Percentiles rank a stretch among this genome's conserved stretches.
Conservation (phyloP, 30 jellyfish, hydroid and myxozoan genomes). For the Haliclystus octoradiatus region DNA sequence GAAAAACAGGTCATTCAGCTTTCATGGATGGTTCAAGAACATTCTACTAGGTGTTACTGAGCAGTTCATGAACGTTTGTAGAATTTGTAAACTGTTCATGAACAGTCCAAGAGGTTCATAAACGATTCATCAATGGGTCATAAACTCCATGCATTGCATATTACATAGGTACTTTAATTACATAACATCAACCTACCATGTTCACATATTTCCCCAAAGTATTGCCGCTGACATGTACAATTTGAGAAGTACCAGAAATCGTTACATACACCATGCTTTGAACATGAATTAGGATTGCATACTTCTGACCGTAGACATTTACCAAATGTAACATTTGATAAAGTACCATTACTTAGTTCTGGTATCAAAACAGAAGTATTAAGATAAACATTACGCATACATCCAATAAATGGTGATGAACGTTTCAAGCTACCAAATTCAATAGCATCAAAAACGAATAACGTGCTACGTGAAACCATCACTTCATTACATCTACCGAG, state of each 20-base stretch:
- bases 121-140: too few relatives aligned
- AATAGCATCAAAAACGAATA: background rate
- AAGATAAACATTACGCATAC: constrained; percentile 26
- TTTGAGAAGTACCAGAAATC: constrained; percentile 23
- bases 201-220: constrained; percentile 24
- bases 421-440: background rate
- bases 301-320: constrained; percentile 18
- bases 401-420: constrained; percentile 28
- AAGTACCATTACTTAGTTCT: constrained; percentile 14
- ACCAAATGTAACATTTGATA: constrained; percentile 27
- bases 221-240: constrained; percentile 34
- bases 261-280: constrained; percentile 22
- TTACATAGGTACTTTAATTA: too few relatives aligned
- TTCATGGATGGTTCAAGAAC: too few relatives aligned
- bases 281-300: constrained; percentile 22
- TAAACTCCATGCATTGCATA: too few relatives aligned
- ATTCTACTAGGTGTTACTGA: too few relatives aligned
- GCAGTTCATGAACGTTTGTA: too few relatives aligned
- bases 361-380: background rate
- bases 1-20: too few relatives aligned
- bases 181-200: too few relatives aligned
- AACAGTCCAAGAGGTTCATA: too few relatives aligned
- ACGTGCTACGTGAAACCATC: too few relatives aligned
- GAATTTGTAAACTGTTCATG: too few relatives aligned
- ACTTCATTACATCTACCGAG: background rate